These are phyloP conservation scores for Holacanthus passer DNA, from an alignment of 2,113 vertebrate species.

Conservation along the genomic window DNA sequence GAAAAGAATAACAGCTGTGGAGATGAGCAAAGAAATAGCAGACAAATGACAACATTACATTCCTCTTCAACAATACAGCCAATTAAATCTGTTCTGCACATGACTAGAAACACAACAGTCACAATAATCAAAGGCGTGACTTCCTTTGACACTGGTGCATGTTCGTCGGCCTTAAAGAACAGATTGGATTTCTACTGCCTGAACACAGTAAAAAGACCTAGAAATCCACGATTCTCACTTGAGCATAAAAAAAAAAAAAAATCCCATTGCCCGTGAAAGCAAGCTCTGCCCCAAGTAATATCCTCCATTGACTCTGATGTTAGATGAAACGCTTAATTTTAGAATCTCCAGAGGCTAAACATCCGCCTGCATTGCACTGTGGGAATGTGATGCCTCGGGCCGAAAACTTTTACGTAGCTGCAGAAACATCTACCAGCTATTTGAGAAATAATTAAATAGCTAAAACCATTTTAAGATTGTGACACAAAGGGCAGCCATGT, in stretches of 20 bases:
- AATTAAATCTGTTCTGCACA: constrained; percentile 23
- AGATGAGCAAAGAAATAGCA: neutral
- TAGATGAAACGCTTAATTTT: constrained; percentile 6
- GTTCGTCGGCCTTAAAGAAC: neutral
- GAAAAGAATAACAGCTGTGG: neutral
- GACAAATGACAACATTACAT: constrained; percentile 2
- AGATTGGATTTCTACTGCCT: neutral
- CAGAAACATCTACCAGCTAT: constrained; percentile 41
- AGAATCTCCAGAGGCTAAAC: constrained; percentile 43
- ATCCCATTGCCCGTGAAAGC: neutral
- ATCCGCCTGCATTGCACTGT: constrained; percentile 17
- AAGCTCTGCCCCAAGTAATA: neutral
- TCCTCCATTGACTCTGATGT: neutral
- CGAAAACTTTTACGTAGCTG: constrained; percentile 25
- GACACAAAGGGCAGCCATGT: constrained; percentile 27
- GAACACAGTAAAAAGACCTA: neutral
- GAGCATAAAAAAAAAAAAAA: neutral
- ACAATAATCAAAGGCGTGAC: neutral
- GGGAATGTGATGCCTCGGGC: constrained; percentile 49
- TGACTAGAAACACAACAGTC: neutral
- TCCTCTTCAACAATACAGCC: neutral
- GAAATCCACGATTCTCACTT: neutral
- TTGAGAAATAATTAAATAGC: constrained; percentile 32
- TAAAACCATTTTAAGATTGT: constrained; percentile 12
- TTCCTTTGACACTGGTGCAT: neutral